Conservation (phyloP, 2,888 invertebrate species). For the Caenorhabditis sulstoni region DNA sequence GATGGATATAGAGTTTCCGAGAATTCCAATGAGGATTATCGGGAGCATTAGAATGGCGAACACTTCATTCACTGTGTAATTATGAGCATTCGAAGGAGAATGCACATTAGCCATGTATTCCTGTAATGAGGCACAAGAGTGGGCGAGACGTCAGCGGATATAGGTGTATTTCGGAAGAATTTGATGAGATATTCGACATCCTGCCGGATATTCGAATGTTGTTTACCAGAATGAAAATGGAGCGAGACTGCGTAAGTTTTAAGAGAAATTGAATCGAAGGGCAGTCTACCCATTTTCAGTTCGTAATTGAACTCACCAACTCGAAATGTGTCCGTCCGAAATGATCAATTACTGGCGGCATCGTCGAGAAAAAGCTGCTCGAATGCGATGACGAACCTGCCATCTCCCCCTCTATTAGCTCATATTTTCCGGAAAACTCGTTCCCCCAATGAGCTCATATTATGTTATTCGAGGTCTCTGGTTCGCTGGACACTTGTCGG, state of each 20-base stretch:
- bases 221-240: too few relatives aligned
- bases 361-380: conserved; percentile 18
- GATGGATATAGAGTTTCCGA: conserved; percentile 45
- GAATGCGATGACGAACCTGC: conserved; percentile 3
- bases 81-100: background rate
- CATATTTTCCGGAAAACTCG: conserved; percentile 15
- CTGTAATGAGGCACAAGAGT: too few relatives aligned
- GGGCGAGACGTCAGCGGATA: too few relatives aligned
- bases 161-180: too few relatives aligned
- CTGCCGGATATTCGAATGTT: conserved; percentile 15
- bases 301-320: conserved; percentile 20
- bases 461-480: conserved; percentile 13
- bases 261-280: background rate
- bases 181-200: conserved; percentile 4
- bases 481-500: background rate
- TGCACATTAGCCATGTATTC: conserved; percentile 35
- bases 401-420: conserved; percentile 24
- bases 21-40: conserved; percentile 37
- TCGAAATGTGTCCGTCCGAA: conserved; percentile 50
- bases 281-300: background rate
- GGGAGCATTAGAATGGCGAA: conserved; percentile 47
- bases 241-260: background rate
- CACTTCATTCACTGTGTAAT: conserved; percentile 29
- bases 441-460: conserved; percentile 12
- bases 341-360: conserved; percentile 43